Conservation (phyloP, 2,888 invertebrate species). For the Troides oblongomaculatus region DNA sequence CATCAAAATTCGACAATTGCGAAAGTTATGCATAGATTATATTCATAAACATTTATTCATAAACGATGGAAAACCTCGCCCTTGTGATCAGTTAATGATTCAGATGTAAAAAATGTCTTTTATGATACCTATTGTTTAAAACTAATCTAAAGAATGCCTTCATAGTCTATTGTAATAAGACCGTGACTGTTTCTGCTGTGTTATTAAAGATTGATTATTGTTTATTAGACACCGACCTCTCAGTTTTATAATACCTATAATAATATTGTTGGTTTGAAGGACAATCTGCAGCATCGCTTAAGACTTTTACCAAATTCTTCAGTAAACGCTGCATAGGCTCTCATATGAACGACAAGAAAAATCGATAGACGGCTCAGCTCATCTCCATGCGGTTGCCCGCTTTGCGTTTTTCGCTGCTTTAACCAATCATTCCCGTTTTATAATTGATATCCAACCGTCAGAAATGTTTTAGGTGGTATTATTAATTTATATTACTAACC, state of each 20-base stretch:
- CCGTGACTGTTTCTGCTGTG: conserved; percentile 6
- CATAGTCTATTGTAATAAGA: conserved; percentile 11
- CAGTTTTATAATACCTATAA: not conserved
- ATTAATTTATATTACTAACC: conserved; percentile 46
- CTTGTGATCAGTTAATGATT: no score
- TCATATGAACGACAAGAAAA: conserved; percentile 39
- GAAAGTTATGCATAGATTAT: no score
- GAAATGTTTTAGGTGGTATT: not conserved
- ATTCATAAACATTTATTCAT: no score
- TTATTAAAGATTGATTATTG: not conserved
- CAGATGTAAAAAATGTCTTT: not conserved
- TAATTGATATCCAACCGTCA: not conserved
- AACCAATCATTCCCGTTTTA: no score
- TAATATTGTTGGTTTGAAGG: conserved; percentile 2
- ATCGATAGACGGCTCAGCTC: conserved; percentile 34
- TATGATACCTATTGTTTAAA: conserved; percentile 4
- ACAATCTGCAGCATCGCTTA: not conserved
- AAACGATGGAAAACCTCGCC: no score
- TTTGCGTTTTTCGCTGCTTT: not conserved
- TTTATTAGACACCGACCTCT: conserved; percentile 14
- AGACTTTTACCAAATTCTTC: conserved; percentile 20
- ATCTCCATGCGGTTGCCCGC: conserved; percentile 6
- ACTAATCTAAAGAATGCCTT: conserved; percentile 16
- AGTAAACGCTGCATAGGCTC: conserved; percentile 39
- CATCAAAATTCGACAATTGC: no score